Base-by-base conservation (phyloP, 2,888 invertebrate species). In the Chaetogeoica ovagalla region DNA sequence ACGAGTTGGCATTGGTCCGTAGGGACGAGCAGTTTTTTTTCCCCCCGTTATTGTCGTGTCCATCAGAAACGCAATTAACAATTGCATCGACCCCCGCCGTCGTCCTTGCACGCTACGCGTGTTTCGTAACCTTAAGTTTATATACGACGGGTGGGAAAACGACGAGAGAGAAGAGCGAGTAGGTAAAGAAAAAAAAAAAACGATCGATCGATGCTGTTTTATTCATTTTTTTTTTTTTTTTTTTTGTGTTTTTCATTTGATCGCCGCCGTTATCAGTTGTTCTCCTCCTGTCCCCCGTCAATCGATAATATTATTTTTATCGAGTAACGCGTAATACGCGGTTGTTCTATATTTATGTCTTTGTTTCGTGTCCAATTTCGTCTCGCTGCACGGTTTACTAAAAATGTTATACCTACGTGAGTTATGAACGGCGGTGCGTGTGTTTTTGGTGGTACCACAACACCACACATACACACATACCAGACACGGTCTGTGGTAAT, bases 241-340 rank as follows among this genome's bases (percentile, higher is more conserved):
- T 48, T 48, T 48, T 13, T 7, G 30, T 48, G 11, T 48, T 48
- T 48, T 1, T 13, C 15, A 3, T 48, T 48, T 48, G 13, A 48
- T 48, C 48, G 48, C 15, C 19, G 21, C 21, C 13, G 55, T 55
- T 66, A 57, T 39, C 39, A n/a, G 55, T 48, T 48, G 13, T 9
- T 11, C 23, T 13, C 23, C 30, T 55, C 21, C 21, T 68, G 48
- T 7, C 17, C 8, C 57, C 39, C 9, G 55, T 17, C 21, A 57
- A 70, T 70, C 70, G 39, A 70, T 70, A 70, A 39, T 70, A 70
- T n/a, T 37, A 70, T 69, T 30, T 30, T 30, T 30, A 30, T 30
- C 30, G 30, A 30, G 30, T 30, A 30, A 4, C 4, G 5, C 13
- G 23, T 60, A 15, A 48, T 13, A 48, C 15, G 13, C 48, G 13